phyloP scores from a whole-genome alignment of 2,888 invertebrate genomes.

The Caenorhabditis sinica region DNA sequence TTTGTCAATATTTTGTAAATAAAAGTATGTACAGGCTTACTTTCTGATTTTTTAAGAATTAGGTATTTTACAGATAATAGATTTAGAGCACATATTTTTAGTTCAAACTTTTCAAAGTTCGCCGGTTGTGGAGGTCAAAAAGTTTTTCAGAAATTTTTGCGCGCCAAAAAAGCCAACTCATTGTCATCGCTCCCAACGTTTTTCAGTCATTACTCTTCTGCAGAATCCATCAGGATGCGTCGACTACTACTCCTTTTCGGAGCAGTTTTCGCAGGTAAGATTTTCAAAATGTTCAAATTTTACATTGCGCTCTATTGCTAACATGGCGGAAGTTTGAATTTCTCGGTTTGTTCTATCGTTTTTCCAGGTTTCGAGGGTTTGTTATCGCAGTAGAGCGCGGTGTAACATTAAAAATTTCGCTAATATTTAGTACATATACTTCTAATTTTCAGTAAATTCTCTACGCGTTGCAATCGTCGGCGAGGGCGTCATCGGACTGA shows the following conservation, averaged over 20 bases:
- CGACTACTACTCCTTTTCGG: conserved; percentile 22
- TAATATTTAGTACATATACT: background rate
- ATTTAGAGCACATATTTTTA: no score
- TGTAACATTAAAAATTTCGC: no score
- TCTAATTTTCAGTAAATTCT: conserved; percentile 1
- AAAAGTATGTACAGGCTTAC: conserved; percentile 26
- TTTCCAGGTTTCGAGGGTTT: no score
- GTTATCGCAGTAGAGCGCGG: no score
- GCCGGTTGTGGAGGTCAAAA: background rate
- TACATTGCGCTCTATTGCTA: no score
- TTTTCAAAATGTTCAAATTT: background rate
- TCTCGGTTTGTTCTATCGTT: no score
- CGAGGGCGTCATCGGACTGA: conserved; percentile 80
- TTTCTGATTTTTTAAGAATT: background rate
- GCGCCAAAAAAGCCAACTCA: background rate
- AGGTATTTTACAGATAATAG: background rate
- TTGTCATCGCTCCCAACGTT: background rate
- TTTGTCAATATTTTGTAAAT: conserved; percentile 51
- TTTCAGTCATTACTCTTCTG: background rate
- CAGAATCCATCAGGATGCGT: conserved; percentile 36
- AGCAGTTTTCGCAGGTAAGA: conserved; percentile 28
- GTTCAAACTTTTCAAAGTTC: conserved; percentile 5
- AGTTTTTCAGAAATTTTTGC: conserved; percentile 10
- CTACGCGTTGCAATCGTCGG: conserved; percentile 78
- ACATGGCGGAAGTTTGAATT: no score